Evolutionary conservation across 1,140 invertebrate genomes (phyloP), one percentile per base, ranked within the genome.

Genomic region (Branchinecta lindahli): DNA sequence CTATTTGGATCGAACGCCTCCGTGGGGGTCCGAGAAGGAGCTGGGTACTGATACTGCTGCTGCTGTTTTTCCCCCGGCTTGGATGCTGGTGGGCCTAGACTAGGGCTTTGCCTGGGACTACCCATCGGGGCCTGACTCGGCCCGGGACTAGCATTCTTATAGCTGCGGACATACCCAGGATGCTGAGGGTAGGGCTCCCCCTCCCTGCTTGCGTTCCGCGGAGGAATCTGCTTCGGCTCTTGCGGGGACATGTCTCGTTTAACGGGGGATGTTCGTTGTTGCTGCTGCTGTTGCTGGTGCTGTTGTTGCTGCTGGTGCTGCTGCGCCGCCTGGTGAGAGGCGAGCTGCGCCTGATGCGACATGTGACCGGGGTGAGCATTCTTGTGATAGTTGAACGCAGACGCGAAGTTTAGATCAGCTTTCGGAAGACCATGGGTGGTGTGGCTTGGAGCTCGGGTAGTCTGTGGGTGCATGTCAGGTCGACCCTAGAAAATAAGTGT

Each of bases 181-280:
- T 46, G 66, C 46, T 45, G 18, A 68, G 45, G 46, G 21, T 65
- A 68, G 46, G 67, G 15, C 15, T 33, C 21, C 44, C n/a, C 18
- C 9, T 21, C 61, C 33, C 8, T 20, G 44, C 20, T 69, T 47
- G 9, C 18, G 45, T 21, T 45, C 65, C 8, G 12, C 18, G 70
- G 67, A 46, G 67, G 20, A n/a, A 33, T 18, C 15, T 46, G 61
- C 68, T 18, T 44, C 18, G 61, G 45, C 44, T 65, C 44, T 69
- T 20, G 46, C 46, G 47, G 68, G 46, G 15, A 68, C 66, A 70
- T 74, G 67, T 10, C 68, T n/a, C 12, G 71, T 67, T 44, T 68
- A 73, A 20, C 69, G 69, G 46, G 70, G 69, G 46, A 66, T 70
- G 52, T 46, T 69, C 9, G 74, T 9, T 65, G 52, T 66, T 70